A percentile compares a stretch with the other conserved stretches of the same genome.
These are phyloP conservation scores for Platycercus adscitus DNA, from an alignment of 2,113 vertebrate species.

Conservation along the genomic window DNA sequence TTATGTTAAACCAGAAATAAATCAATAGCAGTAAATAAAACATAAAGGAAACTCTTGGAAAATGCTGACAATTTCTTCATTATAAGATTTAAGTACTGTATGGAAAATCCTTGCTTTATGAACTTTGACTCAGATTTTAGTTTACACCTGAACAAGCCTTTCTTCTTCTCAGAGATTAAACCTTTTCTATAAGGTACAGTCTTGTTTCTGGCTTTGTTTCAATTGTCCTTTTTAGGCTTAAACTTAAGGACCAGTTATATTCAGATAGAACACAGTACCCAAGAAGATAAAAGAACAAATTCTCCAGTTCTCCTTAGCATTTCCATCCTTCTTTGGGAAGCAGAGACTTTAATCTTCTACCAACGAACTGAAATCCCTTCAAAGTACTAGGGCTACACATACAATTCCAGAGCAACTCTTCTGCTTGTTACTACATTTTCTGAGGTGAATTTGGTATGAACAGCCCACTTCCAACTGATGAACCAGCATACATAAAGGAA, in stretches of 20 bases:
- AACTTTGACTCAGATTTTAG: neutral
- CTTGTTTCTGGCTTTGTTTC: neutral
- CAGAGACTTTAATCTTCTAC: neutral
- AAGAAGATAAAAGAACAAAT: neutral
- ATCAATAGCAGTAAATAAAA: neutral
- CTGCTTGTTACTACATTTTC: neutral
- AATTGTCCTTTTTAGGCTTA: neutral
- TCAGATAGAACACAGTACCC: neutral
- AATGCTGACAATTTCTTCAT: neutral
- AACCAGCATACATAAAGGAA: neutral
- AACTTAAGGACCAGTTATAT: neutral
- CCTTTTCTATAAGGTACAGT: neutral
- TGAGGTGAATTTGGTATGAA: neutral
- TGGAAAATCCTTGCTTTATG: neutral
- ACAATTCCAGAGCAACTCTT: neutral
- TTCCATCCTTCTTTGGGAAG: neutral
- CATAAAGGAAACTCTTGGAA: neutral
- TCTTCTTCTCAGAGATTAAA: neutral
- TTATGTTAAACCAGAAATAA: neutral
- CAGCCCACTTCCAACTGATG: neutral
- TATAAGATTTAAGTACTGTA: neutral
- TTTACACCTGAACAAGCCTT: neutral
- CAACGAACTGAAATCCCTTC: neutral
- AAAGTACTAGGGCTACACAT: neutral
- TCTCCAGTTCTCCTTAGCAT: neutral